Base-by-base conservation (phyloP, 53 echinoderm and acorn worm genomes). In the Luidia sarsii region DNA sequence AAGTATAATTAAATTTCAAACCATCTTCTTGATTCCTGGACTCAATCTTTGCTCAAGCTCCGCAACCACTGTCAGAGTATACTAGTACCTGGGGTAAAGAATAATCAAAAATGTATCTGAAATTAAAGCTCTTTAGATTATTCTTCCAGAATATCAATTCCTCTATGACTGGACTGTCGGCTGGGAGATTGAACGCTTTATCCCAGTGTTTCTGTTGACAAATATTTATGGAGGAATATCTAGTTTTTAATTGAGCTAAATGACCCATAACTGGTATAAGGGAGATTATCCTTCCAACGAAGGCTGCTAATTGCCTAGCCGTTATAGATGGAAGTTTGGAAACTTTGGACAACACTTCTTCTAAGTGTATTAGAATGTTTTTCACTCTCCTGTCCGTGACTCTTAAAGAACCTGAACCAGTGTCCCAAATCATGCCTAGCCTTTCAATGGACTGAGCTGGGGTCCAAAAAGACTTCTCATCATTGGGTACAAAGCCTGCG, bases 401-500 rank as follows among this genome's bases (percentile, higher is more conserved):
- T n/a, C n/a, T n/a, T n/a, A n/a, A n/a, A n/a, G n/a, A n/a, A n/a
- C n/a, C n/a, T n/a, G n/a, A n/a, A n/a, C n/a, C n/a, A n/a, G 79
- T 36, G 63, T 79, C 59, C 79, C 79, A 79, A 10, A 18, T 62
- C 41, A 79, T 13, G 1, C 79, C 79, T 3, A 79, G 29, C 63
- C 39, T 62, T 24, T 33, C 59, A 57, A 75, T 75, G 28, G 13
- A 19, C 24, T 59, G 62, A 24, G 15, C 21, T 20, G 39, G 63
- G n/a, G n/a, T 39, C 79, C 79, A 79, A 2, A 79, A 56, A 3
- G 79, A 59, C 29, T 79, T 79, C 38, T 62, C 79, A 4, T 33
- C 62, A 23, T 79, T 79, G 1, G 75, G 75, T 8, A 75, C 57
- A 4, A 75, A 23, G 33, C 75, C 71, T 24, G 50, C 71, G 3